Evolutionary conservation across 2,888 invertebrate genomes (phyloP).

Genomic region (Lobophora halterata): DNA sequence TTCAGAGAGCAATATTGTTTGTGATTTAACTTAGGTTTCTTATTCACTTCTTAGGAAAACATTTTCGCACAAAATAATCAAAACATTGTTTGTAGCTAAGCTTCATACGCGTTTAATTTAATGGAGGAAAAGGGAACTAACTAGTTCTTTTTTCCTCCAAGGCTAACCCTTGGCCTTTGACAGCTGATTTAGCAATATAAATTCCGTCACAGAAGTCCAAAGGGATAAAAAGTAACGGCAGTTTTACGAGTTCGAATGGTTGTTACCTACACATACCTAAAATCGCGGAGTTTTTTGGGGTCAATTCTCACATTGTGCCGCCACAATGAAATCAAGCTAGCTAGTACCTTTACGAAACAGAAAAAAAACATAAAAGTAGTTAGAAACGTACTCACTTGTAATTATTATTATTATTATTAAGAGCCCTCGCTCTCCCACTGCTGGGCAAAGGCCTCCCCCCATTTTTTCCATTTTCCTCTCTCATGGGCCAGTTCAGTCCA

Average conservation of each 20-base stretch:
- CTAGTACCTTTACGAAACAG: slow-evolving; percentile 1
- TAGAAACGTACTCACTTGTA: too few species aligned
- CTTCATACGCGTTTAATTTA: slow-evolving; percentile 3
- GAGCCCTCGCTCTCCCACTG: too few species aligned
- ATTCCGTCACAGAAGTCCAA: slow-evolving; percentile 35
- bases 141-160: slow-evolving; percentile 7
- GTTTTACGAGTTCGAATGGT: slow-evolving; percentile 38
- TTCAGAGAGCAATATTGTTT: background rate
- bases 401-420: too few species aligned
- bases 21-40: too few species aligned
- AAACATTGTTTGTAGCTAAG: too few species aligned
- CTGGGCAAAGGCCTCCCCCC: too few species aligned
- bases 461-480: too few species aligned
- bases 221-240: slow-evolving; percentile 33
- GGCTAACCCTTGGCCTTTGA: slow-evolving; percentile 26
- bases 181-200: slow-evolving; percentile 44
- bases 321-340: slow-evolving; percentile 10
- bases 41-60: too few species aligned
- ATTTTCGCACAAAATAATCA: too few species aligned
- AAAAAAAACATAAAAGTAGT: too few species aligned
- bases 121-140: slow-evolving; percentile 8
- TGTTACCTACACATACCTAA: slow-evolving; percentile 30
- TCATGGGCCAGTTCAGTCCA: too few species aligned
- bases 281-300: slow-evolving; percentile 15
- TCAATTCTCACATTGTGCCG: slow-evolving; percentile 13